Conservation (phyloP, 2,888 invertebrate species). For the Eupithecia subumbrata region DNA sequence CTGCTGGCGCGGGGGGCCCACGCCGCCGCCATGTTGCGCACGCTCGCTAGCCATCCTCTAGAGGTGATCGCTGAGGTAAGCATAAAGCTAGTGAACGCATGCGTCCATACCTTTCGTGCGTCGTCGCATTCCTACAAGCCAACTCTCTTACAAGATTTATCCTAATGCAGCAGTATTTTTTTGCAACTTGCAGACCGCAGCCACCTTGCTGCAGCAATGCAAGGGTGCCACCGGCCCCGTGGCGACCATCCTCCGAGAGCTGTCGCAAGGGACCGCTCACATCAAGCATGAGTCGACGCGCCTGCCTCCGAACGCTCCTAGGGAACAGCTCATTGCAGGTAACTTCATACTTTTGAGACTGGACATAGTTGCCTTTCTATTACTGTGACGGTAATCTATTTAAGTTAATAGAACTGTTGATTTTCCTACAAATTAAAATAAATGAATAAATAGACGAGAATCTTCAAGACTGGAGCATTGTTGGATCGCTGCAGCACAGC, state of each 20-base stretch:
- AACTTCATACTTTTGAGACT: conserved; percentile 2
- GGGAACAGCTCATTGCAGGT: conserved; percentile 65
- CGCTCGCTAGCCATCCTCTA: conserved; percentile 53
- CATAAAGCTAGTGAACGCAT: conserved; percentile 21
- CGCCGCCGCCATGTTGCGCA: conserved; percentile 66
- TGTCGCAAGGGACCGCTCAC: conserved; percentile 49
- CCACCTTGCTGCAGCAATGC: conserved; percentile 58
- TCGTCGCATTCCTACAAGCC: conserved; percentile 15
- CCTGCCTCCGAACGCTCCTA: conserved; percentile 55
- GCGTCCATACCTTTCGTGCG: conserved; percentile 45
- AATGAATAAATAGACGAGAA: not conserved
- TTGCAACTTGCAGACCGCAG: conserved; percentile 56
- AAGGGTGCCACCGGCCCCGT: conserved; percentile 64
- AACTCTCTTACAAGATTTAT: no score
- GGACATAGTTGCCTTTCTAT: not conserved
- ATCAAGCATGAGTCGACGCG: conserved; percentile 50
- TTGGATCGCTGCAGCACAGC: no score
- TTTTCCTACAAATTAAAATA: no score
- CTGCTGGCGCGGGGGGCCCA: conserved; percentile 56
- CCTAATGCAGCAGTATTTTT: no score
- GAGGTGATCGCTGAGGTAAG: conserved; percentile 51
- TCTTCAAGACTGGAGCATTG: no score
- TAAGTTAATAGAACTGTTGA: not conserved
- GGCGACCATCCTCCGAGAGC: conserved; percentile 58
- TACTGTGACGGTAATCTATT: not conserved